Evolutionary conservation across 2,888 invertebrate genomes (phyloP).

Genomic region (Drosophila rubida): DNA sequence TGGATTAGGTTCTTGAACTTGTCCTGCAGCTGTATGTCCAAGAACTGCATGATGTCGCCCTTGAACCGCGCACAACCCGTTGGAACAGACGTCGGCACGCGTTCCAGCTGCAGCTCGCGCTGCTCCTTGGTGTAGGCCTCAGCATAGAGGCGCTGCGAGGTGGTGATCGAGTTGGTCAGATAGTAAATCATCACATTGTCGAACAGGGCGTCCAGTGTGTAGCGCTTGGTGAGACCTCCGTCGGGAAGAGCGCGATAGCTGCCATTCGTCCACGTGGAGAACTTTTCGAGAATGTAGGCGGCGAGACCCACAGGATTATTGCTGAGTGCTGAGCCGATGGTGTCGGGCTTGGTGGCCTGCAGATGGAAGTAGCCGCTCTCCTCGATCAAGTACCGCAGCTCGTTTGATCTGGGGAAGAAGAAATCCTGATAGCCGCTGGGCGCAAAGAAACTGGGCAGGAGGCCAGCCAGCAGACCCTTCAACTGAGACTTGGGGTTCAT

Average conservation of each 20-base stretch:
- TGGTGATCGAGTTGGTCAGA: slow-evolving; percentile 89
- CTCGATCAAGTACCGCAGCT: slow-evolving; percentile 73
- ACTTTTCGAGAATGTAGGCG: slow-evolving; percentile 96
- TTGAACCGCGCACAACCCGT: slow-evolving; percentile 91
- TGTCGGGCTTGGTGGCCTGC: slow-evolving; percentile 95
- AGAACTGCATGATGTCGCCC: slow-evolving; percentile 87
- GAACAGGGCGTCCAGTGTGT: slow-evolving; percentile 86
- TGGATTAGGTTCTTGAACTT: slow-evolving; percentile 89
- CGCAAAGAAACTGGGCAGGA: slow-evolving; percentile 87
- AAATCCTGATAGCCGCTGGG: slow-evolving; percentile 85
- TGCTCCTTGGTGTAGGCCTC: slow-evolving; percentile 85
- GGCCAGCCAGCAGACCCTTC: slow-evolving; percentile 85
- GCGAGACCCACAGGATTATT: slow-evolving; percentile 91
- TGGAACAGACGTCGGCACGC: slow-evolving; percentile 89
- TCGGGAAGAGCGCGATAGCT: slow-evolving; percentile 86
- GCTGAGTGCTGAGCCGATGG: slow-evolving; percentile 87
- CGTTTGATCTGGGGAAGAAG: slow-evolving; percentile 85
- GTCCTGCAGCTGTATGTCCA: slow-evolving; percentile 87
- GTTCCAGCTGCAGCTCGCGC: slow-evolving; percentile 66
- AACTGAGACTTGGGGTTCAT: slow-evolving; percentile 79
- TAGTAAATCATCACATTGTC: slow-evolving; percentile 94
- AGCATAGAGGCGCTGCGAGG: slow-evolving; percentile 89
- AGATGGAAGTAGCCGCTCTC: slow-evolving; percentile 90
- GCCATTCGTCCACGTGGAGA: slow-evolving; percentile 89
- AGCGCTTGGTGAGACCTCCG: slow-evolving; percentile 88